These are phyloP conservation scores for Thaumetopoea pityocampa DNA, from an alignment of 1,140 invertebrate species.

Conservation along the genomic window DNA sequence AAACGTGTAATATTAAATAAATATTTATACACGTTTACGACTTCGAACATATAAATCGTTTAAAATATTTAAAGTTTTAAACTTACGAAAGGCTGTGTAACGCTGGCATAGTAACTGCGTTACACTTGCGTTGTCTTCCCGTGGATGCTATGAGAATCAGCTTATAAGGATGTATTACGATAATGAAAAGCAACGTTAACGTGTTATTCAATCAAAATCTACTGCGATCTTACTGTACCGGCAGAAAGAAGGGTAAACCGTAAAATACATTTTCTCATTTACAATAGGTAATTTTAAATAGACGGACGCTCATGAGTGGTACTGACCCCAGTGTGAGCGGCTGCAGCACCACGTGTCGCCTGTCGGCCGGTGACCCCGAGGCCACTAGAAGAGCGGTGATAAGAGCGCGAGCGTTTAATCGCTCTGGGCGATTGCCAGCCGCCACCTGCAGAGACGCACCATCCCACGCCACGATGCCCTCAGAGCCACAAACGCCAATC, in stretches of 20 bases:
- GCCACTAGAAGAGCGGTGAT: constrained; percentile 27
- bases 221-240: not conserved
- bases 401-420: constrained; percentile 24
- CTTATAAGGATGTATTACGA: too few species aligned
- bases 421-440: constrained; percentile 28
- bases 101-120: too few species aligned
- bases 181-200: too few species aligned
- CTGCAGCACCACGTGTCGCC: constrained; percentile 31
- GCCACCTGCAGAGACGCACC: constrained; percentile 24
- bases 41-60: too few species aligned
- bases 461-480: constrained; percentile 34
- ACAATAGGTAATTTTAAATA: not conserved
- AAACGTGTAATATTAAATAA: too few species aligned
- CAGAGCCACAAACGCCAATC: constrained; percentile 26
- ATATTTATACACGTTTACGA: too few species aligned
- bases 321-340: constrained; percentile 44
- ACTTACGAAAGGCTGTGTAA: too few species aligned
- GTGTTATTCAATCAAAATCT: too few species aligned
- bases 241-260: not conserved
- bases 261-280: not conserved
- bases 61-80: too few species aligned
- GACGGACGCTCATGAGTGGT: not conserved
- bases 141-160: too few species aligned
- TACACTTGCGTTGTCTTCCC: too few species aligned
- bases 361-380: constrained; percentile 23